Conservation (phyloP, 2,888 invertebrate genomes). For the Pristionchus exspectatus region DNA sequence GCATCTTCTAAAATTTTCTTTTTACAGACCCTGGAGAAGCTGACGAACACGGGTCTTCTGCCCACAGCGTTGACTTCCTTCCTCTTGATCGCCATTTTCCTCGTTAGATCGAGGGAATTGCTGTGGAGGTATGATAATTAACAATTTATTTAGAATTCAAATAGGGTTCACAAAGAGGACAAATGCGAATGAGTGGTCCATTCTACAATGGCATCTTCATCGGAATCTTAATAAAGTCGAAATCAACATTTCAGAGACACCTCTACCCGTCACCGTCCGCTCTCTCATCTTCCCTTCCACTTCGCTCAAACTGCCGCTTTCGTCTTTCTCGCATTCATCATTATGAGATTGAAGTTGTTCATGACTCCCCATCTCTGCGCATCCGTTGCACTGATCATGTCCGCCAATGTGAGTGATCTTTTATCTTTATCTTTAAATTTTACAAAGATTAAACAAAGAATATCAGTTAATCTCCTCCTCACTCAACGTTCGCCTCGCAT, state of each 20-base stretch:
- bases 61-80: conserved; percentile 83
- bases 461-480: conserved; percentile 34
- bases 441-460: not conserved
- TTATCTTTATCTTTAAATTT: not conserved
- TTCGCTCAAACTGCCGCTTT: conserved; percentile 80
- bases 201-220: not conserved
- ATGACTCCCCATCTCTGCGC: conserved; percentile 89
- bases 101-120: conserved; percentile 53
- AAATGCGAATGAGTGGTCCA: not conserved
- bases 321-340: conserved; percentile 86
- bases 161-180: not conserved
- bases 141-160: not conserved
- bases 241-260: not conserved
- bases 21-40: conserved; percentile 81
- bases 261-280: conserved; percentile 79
- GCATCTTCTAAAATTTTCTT: not conserved
- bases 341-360: conserved; percentile 88
- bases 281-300: conserved; percentile 56
- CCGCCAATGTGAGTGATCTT: conserved; percentile 3
- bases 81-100: conserved; percentile 55
- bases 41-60: conserved; percentile 83
- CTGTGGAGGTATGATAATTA: conserved; percentile 31
- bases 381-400: conserved; percentile 84
- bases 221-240: not conserved
- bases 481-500: conserved; percentile 34